Conservation (phyloP, 2,797 vertebrate genomes). For the Heteromormyrus szaboi region DNA sequence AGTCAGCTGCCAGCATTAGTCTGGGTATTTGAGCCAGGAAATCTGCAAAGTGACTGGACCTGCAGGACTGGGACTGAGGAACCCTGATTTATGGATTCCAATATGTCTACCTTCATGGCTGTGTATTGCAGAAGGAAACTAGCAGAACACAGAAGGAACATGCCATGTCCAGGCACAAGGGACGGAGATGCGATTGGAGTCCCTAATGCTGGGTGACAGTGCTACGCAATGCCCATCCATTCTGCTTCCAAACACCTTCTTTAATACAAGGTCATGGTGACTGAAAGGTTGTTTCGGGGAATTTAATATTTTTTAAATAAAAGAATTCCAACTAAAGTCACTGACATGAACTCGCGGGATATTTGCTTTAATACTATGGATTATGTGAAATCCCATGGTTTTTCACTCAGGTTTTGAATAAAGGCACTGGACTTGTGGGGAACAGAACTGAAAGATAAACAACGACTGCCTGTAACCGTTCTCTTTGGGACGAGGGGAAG, state of each 20-base stretch:
- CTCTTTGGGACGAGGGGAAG: neutral
- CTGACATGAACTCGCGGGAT: neutral
- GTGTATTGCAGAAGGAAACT: neutral
- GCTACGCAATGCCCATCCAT: neutral
- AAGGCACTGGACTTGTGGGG: neutral
- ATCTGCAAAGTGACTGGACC: neutral
- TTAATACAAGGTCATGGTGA: neutral
- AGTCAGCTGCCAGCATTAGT: neutral
- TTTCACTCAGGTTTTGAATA: neutral
- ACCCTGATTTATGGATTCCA: neutral
- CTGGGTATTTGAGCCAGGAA: neutral
- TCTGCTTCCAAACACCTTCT: neutral
- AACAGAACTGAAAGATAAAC: neutral
- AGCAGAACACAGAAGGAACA: neutral
- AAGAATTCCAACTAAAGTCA: neutral
- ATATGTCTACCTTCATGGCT: neutral
- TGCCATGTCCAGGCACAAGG: neutral
- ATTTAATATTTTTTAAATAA: neutral
- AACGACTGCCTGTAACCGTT: neutral
- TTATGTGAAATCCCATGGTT: neutral
- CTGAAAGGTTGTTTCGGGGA: neutral
- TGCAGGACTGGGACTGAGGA: neutral
- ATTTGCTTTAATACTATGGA: constrained; percentile 1
- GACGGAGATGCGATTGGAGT: neutral
- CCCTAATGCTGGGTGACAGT: neutral